phyloP scores from a whole-genome alignment of 2,888 invertebrate genomes.

The Drosophila barbarae region DNA sequence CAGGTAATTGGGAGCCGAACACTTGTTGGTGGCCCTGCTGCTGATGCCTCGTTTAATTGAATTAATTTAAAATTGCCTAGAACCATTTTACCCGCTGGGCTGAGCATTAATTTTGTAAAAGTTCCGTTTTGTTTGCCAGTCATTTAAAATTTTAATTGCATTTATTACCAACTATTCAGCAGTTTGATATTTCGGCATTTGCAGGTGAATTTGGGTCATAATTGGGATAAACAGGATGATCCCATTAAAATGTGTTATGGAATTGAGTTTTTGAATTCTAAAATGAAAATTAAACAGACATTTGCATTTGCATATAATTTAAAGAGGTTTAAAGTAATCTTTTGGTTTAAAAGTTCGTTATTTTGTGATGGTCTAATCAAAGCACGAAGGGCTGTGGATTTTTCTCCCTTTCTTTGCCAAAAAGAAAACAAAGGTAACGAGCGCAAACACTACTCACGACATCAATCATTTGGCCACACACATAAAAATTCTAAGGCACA shows the following conservation, averaged over 20 bases:
- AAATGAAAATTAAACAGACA: background rate
- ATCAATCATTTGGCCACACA: slow-evolving; percentile 58
- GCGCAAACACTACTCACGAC: slow-evolving; percentile 29
- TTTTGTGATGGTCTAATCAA: slow-evolving; percentile 8
- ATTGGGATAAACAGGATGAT: slow-evolving; percentile 27
- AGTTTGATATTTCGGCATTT: slow-evolving; percentile 36
- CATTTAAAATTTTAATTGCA: slow-evolving; percentile 52
- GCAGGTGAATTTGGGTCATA: slow-evolving; percentile 15
- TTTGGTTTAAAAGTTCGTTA: background rate
- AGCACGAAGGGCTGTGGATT: background rate
- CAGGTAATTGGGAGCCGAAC: slow-evolving; percentile 25
- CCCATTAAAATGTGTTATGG: background rate
- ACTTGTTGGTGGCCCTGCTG: slow-evolving; percentile 24
- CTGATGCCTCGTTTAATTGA: slow-evolving; percentile 47
- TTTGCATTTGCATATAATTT: too few relatives aligned
- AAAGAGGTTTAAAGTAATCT: background rate
- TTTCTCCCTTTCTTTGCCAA: background rate
- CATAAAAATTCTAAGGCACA: slow-evolving; percentile 52
- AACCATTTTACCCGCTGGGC: slow-evolving; percentile 10
- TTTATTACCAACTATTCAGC: slow-evolving; percentile 43
- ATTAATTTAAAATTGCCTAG: slow-evolving; percentile 51
- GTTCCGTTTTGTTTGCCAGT: slow-evolving; percentile 26
- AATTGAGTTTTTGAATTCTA: background rate
- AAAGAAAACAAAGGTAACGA: slow-evolving; percentile 33
- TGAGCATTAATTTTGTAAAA: slow-evolving; percentile 32